phyloP scores from a whole-genome alignment of 2,797 vertebrate genomes.

The Pipistrellus nathusii region DNA sequence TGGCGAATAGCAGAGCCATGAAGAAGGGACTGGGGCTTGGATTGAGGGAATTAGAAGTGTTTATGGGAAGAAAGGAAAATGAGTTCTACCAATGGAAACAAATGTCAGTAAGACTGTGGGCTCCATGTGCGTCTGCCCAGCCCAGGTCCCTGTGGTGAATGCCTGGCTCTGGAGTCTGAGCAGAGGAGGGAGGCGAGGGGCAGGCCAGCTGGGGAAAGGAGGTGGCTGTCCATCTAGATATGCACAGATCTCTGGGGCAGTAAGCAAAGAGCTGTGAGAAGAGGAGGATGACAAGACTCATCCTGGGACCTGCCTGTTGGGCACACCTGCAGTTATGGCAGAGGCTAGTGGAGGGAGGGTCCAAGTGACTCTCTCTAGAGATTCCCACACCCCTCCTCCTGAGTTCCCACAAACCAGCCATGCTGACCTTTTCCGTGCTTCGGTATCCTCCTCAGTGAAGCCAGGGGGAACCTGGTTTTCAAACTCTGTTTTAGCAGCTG shows the following conservation, averaged over 20 bases:
- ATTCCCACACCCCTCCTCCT: background rate
- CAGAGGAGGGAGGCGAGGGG: background rate
- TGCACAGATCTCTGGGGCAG: background rate
- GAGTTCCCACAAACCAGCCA: no score
- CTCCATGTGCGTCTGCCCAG: accelerated
- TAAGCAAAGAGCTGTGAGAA: background rate
- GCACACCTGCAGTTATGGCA: accelerated
- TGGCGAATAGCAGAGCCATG: background rate
- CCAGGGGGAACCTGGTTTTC: background rate
- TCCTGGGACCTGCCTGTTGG: background rate
- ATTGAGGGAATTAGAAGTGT: background rate
- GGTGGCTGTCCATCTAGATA: accelerated
- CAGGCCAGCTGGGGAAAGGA: no score
- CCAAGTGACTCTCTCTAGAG: accelerated
- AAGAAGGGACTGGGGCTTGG: background rate
- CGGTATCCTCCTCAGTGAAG: background rate
- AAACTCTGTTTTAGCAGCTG: background rate
- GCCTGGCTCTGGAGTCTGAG: background rate
- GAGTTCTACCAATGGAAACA: accelerated
- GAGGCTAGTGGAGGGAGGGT: background rate
- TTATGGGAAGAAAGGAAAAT: background rate
- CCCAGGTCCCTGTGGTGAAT: background rate
- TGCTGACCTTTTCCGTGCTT: accelerated
- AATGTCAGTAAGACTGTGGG: background rate
- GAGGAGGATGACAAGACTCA: background rate